phyloP scores from a whole-genome alignment of 1,140 invertebrate species.

The Neotoxoptera formosana region DNA sequence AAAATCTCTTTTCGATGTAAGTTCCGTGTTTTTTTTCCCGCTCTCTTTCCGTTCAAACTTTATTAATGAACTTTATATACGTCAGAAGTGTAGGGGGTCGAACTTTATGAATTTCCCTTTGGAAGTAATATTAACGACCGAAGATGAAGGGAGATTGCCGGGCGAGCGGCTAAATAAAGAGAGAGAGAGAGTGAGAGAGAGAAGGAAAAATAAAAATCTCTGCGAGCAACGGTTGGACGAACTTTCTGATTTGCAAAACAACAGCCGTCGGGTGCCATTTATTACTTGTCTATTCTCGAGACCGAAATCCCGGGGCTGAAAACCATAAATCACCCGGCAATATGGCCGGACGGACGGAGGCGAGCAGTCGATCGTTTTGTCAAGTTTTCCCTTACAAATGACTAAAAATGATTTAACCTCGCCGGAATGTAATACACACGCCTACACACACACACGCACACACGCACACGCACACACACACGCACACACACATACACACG shows the following conservation, averaged over 20 bases:
- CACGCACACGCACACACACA: too few relatives aligned
- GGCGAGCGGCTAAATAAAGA: background rate
- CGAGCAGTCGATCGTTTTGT: slow-evolving; percentile 52
- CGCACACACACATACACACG: too few relatives aligned
- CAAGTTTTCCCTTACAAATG: slow-evolving; percentile 49
- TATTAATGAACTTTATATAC: slow-evolving; percentile 57
- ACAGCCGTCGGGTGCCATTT: slow-evolving; percentile 56
- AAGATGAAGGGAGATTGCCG: background rate
- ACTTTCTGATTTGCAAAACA: slow-evolving; percentile 56
- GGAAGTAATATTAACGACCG: slow-evolving; percentile 50
- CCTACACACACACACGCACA: background rate
- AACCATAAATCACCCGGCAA: slow-evolving; percentile 52
- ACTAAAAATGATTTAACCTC: slow-evolving; percentile 51
- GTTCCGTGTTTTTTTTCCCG: slow-evolving; percentile 22
- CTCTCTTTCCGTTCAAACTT: slow-evolving; percentile 27
- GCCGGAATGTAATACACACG: background rate
- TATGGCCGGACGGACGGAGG: slow-evolving; percentile 44
- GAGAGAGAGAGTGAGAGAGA: too few relatives aligned
- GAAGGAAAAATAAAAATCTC: slow-evolving; percentile 17
- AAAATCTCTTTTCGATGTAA: slow-evolving; percentile 56
- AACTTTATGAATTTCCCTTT: slow-evolving; percentile 48
- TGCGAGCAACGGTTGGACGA: slow-evolving; percentile 45
- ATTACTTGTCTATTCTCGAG: slow-evolving; percentile 49
- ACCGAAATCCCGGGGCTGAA: slow-evolving; percentile 39
- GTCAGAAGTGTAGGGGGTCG: slow-evolving; percentile 10